Conservation (phyloP, 1,140 invertebrate genomes). For the Steinernema khuongi region DNA sequence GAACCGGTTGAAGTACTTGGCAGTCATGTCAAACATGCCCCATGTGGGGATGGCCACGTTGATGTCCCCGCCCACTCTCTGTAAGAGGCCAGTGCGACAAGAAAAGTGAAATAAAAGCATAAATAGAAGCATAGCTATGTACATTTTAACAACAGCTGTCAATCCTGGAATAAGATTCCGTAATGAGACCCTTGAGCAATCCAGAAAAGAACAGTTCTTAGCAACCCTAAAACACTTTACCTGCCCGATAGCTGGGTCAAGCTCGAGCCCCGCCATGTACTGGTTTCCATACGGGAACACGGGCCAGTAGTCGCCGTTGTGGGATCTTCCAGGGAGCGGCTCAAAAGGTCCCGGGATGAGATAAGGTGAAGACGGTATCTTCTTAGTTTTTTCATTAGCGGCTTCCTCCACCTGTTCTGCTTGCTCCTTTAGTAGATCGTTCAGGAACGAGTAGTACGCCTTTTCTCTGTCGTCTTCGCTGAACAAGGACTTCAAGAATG, state of each 20-base stretch:
- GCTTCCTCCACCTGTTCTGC: neutral
- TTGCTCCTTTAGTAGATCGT: slow-evolving; percentile 1
- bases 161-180: no score
- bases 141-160: no score
- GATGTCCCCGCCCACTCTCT: slow-evolving; percentile 39
- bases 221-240: no score
- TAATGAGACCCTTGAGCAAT: no score
- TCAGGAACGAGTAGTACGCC: neutral
- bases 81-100: neutral
- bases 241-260: neutral
- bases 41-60: slow-evolving; percentile 43
- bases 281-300: neutral
- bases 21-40: slow-evolving; percentile 43
- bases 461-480: neutral
- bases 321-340: neutral
- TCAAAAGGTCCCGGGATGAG: neutral
- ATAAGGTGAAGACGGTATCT: neutral
- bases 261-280: neutral
- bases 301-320: neutral
- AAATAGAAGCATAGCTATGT: no score
- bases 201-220: no score
- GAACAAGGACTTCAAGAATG: no score
- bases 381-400: neutral
- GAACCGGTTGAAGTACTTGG: slow-evolving; percentile 33
- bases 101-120: neutral